A percentile compares a stretch with the other conserved stretches of the same genome.
Conservation (phyloP, 2,888 invertebrate genomes). For the Stictocephala bisonia region DNA sequence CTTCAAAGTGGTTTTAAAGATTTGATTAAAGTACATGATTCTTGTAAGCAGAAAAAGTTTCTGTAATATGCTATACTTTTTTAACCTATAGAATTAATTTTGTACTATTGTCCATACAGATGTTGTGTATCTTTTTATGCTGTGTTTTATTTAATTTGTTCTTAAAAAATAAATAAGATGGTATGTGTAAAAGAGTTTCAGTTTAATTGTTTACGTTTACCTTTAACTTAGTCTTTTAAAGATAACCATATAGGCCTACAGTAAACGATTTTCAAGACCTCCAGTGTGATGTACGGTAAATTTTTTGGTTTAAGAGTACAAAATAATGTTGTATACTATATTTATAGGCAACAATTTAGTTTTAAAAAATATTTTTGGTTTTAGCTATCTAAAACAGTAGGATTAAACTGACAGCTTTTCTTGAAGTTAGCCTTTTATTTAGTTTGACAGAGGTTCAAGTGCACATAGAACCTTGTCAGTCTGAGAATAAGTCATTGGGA, state of each 20-base stretch:
- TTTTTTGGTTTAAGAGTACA: constrained; percentile 1
- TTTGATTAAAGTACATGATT: constrained; percentile 18
- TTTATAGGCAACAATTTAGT: neutral
- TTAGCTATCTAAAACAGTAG: neutral
- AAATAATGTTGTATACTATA: neutral
- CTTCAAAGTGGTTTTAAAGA: constrained; percentile 35
- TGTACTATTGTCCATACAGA: constrained; percentile 21
- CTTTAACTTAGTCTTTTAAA: constrained; percentile 9
- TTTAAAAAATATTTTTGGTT: neutral
- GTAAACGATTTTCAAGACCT: neutral
- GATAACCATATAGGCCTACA: constrained; percentile 13
- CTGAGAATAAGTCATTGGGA: constrained; percentile 11
- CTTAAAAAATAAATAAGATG: constrained; percentile 28
- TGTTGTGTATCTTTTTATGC: constrained; percentile 15
- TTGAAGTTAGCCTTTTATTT: constrained; percentile 5
- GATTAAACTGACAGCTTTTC: constrained; percentile 7
- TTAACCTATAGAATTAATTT: constrained; percentile 15
- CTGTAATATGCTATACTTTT: neutral
- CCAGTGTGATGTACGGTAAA: constrained; percentile 8
- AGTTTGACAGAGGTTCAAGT: constrained; percentile 40
- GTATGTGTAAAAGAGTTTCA: constrained; percentile 8
- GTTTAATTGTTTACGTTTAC: constrained; percentile 9
- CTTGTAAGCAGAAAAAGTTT: neutral
- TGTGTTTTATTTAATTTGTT: constrained; percentile 20
- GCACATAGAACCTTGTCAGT: constrained; percentile 39